Percentiles rank a stretch among this genome's conserved stretches.
Evolutionary conservation across 2,888 invertebrate species (phyloP).

Genomic region (Drosophila limbata): DNA sequence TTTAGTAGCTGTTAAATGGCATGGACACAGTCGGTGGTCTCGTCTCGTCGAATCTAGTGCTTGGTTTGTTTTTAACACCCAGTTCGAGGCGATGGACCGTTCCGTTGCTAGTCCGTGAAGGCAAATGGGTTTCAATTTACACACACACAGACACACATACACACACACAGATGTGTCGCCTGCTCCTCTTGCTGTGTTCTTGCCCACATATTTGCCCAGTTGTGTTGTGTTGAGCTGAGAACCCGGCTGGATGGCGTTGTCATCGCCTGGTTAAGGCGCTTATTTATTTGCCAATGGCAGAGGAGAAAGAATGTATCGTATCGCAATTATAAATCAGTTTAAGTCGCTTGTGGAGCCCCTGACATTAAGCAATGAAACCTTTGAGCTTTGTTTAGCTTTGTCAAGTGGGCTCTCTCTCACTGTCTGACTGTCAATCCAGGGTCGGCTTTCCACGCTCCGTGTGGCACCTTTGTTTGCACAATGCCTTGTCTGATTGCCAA

Average conservation of each 20-base stretch:
- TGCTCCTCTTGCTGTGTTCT: slow-evolving; percentile 19
- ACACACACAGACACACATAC: slow-evolving; percentile 53
- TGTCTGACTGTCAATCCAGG: slow-evolving; percentile 51
- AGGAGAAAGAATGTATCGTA: slow-evolving; percentile 67
- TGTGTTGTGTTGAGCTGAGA: slow-evolving; percentile 12
- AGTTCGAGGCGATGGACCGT: slow-evolving; percentile 15
- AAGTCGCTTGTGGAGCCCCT: slow-evolving; percentile 74
- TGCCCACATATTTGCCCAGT: slow-evolving; percentile 58
- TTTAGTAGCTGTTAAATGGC: slow-evolving; percentile 80
- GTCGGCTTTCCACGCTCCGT: slow-evolving; percentile 73
- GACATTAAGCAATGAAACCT: slow-evolving; percentile 82
- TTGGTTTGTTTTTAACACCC: slow-evolving; percentile 82
- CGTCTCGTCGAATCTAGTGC: slow-evolving; percentile 40
- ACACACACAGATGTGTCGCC: slow-evolving; percentile 51
- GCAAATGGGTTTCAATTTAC: slow-evolving; percentile 81
- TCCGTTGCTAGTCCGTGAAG: slow-evolving; percentile 11
- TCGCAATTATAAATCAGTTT: slow-evolving; percentile 84
- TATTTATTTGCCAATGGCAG: slow-evolving; percentile 71
- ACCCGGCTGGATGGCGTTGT: slow-evolving; percentile 49
- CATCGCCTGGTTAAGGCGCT: slow-evolving; percentile 79
- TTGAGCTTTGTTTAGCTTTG: slow-evolving; percentile 73
- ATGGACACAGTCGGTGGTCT: slow-evolving; percentile 73
- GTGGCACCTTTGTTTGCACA: slow-evolving; percentile 79
- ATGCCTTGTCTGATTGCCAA: slow-evolving; percentile 62
- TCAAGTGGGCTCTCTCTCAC: slow-evolving; percentile 55